phyloP scores from a whole-genome alignment of 2,888 invertebrate species.

The Chymomyza procnemis region DNA sequence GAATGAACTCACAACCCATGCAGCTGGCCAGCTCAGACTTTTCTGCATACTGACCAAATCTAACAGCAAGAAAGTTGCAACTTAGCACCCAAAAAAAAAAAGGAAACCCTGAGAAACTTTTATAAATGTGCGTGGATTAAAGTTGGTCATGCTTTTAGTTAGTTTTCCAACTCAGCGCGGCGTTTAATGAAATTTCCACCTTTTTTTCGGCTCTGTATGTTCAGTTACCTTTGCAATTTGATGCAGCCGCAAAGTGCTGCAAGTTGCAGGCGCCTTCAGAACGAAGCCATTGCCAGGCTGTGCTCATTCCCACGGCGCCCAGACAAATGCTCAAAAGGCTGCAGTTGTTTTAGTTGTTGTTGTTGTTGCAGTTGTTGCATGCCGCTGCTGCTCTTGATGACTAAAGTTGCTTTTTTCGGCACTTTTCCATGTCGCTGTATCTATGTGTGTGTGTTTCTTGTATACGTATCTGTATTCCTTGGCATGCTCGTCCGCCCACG shows the following conservation, averaged over 20 bases:
- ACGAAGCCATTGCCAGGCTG: not conserved
- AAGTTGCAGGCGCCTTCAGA: not conserved
- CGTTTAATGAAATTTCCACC: slow-evolving; percentile 61
- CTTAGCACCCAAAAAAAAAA: not conserved
- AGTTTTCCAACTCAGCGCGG: slow-evolving; percentile 43
- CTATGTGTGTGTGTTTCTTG: not conserved
- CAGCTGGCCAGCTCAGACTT: slow-evolving; percentile 4
- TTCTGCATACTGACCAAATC: slow-evolving; percentile 16
- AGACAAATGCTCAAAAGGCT: slow-evolving; percentile 40
- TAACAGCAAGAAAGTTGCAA: not conserved
- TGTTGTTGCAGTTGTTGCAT: not conserved
- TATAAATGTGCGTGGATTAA: slow-evolving; percentile 57
- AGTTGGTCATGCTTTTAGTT: slow-evolving; percentile 59
- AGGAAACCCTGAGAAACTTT: slow-evolving; percentile 31
- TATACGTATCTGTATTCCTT: not conserved
- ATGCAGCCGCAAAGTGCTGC: not conserved
- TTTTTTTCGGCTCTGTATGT: slow-evolving; percentile 28
- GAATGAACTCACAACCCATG: slow-evolving; percentile 51
- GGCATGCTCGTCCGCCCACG: not conserved
- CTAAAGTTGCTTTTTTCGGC: slow-evolving; percentile 10
- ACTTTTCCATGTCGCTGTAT: slow-evolving; percentile 25
- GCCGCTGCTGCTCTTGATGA: slow-evolving; percentile 8
- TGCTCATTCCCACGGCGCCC: slow-evolving; percentile 17
- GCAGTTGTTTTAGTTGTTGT: not conserved
- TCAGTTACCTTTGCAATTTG: slow-evolving; percentile 1